These are phyloP conservation scores for Hystrix brachyura DNA, from an alignment of 2,113 vertebrate species.

Conservation along the genomic window DNA sequence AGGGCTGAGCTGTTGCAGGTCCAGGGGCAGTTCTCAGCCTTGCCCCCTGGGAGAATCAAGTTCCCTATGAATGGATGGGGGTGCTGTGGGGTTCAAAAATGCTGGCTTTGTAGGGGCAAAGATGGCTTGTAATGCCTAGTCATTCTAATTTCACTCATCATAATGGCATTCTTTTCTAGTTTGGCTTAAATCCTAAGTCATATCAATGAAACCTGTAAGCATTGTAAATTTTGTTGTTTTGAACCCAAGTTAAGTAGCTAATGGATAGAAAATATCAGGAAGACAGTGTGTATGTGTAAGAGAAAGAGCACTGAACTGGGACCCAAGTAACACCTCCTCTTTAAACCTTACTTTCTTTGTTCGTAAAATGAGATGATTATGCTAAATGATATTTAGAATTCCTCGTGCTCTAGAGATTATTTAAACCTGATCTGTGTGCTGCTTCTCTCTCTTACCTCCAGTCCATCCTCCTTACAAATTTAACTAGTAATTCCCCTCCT, in stretches of 20 bases:
- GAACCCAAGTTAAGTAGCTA: neutral
- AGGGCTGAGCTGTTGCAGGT: slow-evolving; percentile 80
- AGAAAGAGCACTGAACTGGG: neutral
- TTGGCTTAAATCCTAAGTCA: slow-evolving; percentile 52
- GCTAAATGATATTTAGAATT: neutral
- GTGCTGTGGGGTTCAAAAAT: slow-evolving; percentile 80
- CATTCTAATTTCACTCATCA: slow-evolving; percentile 80
- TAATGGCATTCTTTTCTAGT: slow-evolving; percentile 75
- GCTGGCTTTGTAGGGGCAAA: slow-evolving; percentile 69
- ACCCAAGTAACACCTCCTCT: neutral
- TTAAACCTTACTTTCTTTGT: neutral
- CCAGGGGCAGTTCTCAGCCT: slow-evolving; percentile 41
- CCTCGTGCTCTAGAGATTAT: neutral
- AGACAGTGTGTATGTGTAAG: neutral
- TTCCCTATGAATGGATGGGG: slow-evolving; percentile 83
- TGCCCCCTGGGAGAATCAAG: slow-evolving; percentile 65
- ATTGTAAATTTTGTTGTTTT: slow-evolving; percentile 56
- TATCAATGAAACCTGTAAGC: neutral
- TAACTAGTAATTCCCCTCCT: neutral
- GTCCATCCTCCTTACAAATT: neutral
- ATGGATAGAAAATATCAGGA: neutral
- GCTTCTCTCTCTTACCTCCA: neutral
- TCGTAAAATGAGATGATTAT: slow-evolving; percentile 13
- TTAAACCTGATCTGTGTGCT: neutral
- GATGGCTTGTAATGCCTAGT: slow-evolving; percentile 77